Evolutionary conservation across 2,888 invertebrate species (phyloP).

Genomic region (Hydrotaea cyrtoneurina): DNA sequence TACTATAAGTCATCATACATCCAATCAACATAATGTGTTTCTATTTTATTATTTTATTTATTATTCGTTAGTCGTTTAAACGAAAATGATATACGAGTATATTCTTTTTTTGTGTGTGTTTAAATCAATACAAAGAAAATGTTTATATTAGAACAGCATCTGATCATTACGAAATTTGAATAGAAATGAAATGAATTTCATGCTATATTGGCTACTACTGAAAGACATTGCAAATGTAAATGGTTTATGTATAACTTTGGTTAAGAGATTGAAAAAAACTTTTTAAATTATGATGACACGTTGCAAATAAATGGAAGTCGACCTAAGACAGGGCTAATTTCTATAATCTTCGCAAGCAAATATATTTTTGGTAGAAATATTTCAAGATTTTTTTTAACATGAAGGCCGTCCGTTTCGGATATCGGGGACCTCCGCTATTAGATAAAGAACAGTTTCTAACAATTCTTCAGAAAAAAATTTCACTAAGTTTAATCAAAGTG

Average conservation of each 20-base stretch:
- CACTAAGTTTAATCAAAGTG: no score
- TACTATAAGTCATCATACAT: conserved; percentile 48
- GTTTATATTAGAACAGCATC: conserved; percentile 47
- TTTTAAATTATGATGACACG: no score
- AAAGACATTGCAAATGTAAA: not conserved
- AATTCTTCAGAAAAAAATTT: no score
- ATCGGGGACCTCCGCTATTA: no score
- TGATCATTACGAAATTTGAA: conserved; percentile 48
- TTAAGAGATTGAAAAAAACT: not conserved
- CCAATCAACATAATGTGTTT: conserved; percentile 34
- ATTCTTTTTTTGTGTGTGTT: conserved; percentile 40
- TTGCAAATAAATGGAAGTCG: no score
- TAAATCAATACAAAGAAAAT: conserved; percentile 37
- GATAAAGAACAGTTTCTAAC: no score
- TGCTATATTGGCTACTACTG: not conserved
- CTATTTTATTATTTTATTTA: conserved; percentile 36
- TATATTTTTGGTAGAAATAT: no score
- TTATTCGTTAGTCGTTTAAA: conserved; percentile 4
- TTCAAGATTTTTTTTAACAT: no score
- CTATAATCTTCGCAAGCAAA: no score
- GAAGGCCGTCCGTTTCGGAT: no score
- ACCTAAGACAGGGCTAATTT: no score
- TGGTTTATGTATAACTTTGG: conserved; percentile 7
- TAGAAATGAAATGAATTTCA: conserved; percentile 10
- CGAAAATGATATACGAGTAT: conserved; percentile 3